These are phyloP conservation scores for Aricia agestis DNA, from an alignment of 1,140 invertebrate species.

Conservation along the genomic window DNA sequence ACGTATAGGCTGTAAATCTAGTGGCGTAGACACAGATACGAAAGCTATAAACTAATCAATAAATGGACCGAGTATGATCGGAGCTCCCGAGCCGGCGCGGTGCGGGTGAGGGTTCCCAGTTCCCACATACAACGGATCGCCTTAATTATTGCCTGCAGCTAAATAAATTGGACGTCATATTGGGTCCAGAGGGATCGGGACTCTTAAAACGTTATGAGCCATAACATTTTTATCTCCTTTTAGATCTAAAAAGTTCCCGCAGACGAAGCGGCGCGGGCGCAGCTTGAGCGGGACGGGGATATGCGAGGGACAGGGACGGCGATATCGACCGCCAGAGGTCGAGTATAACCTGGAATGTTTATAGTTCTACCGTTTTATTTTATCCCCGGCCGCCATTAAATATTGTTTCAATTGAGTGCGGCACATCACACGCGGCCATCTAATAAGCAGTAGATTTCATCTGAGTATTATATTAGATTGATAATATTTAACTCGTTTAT, in stretches of 20 bases:
- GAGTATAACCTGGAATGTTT: conserved; percentile 75
- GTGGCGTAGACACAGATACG: conserved; percentile 31
- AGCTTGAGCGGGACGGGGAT: conserved; percentile 46
- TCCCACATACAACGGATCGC: conserved; percentile 61
- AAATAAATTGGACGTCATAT: conserved; percentile 67
- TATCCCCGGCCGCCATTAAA: conserved; percentile 65
- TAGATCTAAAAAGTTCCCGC: conserved; percentile 57
- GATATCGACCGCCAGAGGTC: conserved; percentile 62
- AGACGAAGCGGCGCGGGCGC: conserved; percentile 63
- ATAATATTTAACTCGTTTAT: background rate
- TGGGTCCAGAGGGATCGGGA: conserved; percentile 54
- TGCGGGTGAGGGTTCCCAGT: conserved; percentile 19
- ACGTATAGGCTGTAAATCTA: conserved; percentile 17
- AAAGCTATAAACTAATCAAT: conserved; percentile 46
- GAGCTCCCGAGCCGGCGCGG: conserved; percentile 42
- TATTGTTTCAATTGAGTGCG: conserved; percentile 75
- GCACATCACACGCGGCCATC: conserved; percentile 53
- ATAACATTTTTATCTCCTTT: conserved; percentile 67
- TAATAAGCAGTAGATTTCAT: conserved; percentile 59
- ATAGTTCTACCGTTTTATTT: conserved; percentile 75
- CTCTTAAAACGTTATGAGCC: conserved; percentile 72
- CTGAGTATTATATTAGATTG: background rate
- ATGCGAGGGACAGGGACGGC: conserved; percentile 40
- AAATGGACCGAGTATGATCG: conserved; percentile 30
- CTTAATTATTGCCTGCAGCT: conserved; percentile 60